Percentiles rank a stretch among this genome's conserved stretches.
phyloP scores from a whole-genome alignment of 1,140 invertebrate genomes.

The Tetranychus urticae region DNA sequence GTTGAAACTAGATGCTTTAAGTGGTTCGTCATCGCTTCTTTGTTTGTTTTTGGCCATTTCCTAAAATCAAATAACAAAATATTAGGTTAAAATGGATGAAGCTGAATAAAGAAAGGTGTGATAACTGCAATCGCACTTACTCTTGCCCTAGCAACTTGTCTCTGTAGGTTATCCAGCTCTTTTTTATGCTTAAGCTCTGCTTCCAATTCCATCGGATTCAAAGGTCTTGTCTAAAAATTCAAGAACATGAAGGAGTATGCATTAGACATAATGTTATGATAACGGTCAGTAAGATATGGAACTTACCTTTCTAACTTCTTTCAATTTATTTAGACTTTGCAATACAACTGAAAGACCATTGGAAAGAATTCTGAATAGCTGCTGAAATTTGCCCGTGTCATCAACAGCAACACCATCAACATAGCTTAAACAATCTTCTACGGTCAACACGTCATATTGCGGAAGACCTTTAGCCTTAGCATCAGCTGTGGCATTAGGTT shows the following conservation, averaged over 20 bases:
- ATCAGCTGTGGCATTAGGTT: background rate
- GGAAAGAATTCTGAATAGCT: background rate
- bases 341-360: background rate
- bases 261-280: no score
- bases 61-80: no score
- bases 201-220: no score
- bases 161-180: conserved; percentile 12
- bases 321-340: background rate
- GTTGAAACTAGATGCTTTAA: no score
- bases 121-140: background rate
- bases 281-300: background rate
- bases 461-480: background rate
- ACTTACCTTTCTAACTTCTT: background rate
- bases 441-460: background rate
- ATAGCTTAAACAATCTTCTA: background rate
- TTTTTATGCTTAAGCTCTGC: conserved; percentile 1
- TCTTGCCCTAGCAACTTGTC: conserved; percentile 2
- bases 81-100: no score
- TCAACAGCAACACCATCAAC: background rate
- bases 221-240: no score
- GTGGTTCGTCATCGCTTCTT: no score
- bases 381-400: background rate
- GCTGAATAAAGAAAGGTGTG: background rate
- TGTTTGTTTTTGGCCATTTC: no score
- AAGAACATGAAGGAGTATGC: no score